phyloP scores from a whole-genome alignment of 2,113 vertebrate genomes.

The Ophthalmolycus amberensis region DNA sequence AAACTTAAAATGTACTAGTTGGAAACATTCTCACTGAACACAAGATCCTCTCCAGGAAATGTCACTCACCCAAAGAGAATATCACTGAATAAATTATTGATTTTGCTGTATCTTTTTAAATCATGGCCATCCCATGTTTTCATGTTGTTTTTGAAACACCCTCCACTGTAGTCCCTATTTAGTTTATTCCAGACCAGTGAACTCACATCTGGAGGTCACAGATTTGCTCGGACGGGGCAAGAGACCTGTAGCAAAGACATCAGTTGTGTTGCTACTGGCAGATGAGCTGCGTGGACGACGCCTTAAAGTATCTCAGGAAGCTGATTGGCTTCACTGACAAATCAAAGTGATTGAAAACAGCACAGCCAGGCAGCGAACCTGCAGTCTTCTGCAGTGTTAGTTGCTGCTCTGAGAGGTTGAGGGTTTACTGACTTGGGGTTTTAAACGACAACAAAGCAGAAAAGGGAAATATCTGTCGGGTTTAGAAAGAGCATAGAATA shows the following conservation, averaged over 20 bases:
- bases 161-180: background rate
- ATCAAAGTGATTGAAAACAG: background rate
- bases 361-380: background rate
- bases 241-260: background rate
- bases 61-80: constrained; percentile 3
- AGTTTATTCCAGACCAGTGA: constrained; percentile 15
- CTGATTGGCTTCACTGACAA: background rate
- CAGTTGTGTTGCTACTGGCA: background rate
- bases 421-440: constrained; percentile 2
- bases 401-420: constrained; percentile 19
- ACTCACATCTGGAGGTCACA: constrained; percentile 3
- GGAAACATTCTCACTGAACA: constrained; percentile 43
- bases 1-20: background rate
- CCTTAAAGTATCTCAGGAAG: constrained; percentile 22
- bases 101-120: constrained; percentile 36
- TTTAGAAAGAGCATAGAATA: constrained; percentile 4
- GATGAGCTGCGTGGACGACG: background rate
- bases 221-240: background rate
- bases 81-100: constrained; percentile 19
- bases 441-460: background rate
- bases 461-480: background rate
- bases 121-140: constrained; percentile 35
- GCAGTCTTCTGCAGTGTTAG: background rate
- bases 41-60: constrained; percentile 54
- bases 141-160: constrained; percentile 31